Evolutionary conservation across 2,113 vertebrate genomes (phyloP), one percentile per base, ranked within the genome.

Genomic region (Periophthalmodon schlosseri): DNA sequence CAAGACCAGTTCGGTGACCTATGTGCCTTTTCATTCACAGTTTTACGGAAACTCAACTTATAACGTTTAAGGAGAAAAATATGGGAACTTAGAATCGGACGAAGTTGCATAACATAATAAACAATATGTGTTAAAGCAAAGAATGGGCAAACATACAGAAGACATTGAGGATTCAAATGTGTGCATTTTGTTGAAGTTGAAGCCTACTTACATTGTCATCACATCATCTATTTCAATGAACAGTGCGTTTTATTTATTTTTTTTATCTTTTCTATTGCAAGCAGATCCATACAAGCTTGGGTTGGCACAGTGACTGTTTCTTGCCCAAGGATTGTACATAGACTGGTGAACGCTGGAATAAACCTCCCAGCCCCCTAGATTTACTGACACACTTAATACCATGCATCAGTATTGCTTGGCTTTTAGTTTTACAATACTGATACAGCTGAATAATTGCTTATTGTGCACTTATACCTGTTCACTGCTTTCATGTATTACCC

Each of bases 1-100:
- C 63, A 11, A 20, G 36, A 75, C 72, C 12, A 63, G 75, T 76
- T 82, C 69, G 39, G 2, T 21, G 12, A 49, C 56, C 69, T 77
- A 56, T 70, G 57, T 77, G 66, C 24, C 20, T 18, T 46, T 74
- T 73, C 52, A 50, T 49, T 58, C 28, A 2, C 8, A 16, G 57
- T 47, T 46, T 34, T 21, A 23, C 21, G 0, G 33, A 52, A 68
- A 68, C 20, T 15, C 36, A 21, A 16, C 44, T 14, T 10, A 36
- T 5, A 13, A 28, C 21, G 6, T 5, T 13, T 24, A 60, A 60
- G 5, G 2, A 14, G 10, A 44, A 39, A 39, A 44, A 44, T 28
- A 28, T 10, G 39, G 8, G 39, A 44, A 44, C 39, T 44, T 44
- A 10, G 6, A 57, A 23, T 23, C 16, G 57, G 57, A n/a, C 13